Percentiles rank a stretch among this genome's conserved stretches.
Conservation (phyloP, 1,140 invertebrate genomes). For the Caenorhabditis tropicalis region DNA sequence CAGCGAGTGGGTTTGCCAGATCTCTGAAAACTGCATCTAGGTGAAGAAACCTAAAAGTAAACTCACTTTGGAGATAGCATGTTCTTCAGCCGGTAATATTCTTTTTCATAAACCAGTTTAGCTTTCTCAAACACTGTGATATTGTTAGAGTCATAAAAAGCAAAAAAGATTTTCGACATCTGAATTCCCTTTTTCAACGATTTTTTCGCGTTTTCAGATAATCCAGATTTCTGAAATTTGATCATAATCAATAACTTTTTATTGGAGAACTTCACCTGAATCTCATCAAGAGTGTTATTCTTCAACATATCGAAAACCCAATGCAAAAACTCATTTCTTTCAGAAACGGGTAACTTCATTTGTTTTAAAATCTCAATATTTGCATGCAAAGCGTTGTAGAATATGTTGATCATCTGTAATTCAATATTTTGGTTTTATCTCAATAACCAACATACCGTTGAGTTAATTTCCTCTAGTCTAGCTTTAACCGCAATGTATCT, state of each 20-base stretch:
- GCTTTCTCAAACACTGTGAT: not conserved
- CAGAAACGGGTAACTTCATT: not conserved
- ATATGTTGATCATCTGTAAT: constrained; percentile 7
- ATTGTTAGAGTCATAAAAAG: constrained; percentile 10
- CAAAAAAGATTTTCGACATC: not conserved
- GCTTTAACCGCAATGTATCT: not conserved
- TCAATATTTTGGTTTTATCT: not conserved
- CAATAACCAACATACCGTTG: not conserved
- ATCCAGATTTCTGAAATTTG: not conserved
- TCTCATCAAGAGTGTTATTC: not conserved
- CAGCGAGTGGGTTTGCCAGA: not conserved
- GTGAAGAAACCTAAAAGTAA: not conserved
- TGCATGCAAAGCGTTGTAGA: constrained; percentile 17
- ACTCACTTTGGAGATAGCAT: not conserved
- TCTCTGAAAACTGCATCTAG: not conserved
- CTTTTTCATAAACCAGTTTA: not conserved
- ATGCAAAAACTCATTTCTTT: not conserved
- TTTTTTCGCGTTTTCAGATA: not conserved
- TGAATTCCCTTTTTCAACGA: not conserved
- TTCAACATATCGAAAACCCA: not conserved
- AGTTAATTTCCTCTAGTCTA: not conserved
- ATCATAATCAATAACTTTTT: not conserved
- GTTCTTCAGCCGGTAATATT: not conserved
- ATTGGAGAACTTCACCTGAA: not conserved
- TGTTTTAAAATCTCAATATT: not conserved